phyloP scores from a whole-genome alignment of 1,140 invertebrate species.

The Chironomus tepperi region DNA sequence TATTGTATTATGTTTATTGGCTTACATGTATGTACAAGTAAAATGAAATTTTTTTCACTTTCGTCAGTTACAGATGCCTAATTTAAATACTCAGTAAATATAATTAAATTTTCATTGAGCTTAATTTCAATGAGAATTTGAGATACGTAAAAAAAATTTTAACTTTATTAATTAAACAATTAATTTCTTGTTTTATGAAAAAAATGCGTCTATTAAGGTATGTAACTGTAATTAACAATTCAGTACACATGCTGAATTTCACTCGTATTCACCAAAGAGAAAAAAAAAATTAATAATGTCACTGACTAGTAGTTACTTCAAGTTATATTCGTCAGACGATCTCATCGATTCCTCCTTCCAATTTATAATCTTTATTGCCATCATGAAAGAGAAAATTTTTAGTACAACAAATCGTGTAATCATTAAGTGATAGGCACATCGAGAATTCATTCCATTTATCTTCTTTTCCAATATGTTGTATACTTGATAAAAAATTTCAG shows the following conservation, averaged over 20 bases:
- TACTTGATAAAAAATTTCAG: conserved; percentile 21
- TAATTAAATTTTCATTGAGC: neutral
- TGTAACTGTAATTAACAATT: neutral
- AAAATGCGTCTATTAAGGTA: neutral
- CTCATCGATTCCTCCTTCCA: neutral
- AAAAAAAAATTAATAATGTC: neutral
- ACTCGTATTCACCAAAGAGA: neutral
- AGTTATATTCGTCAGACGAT: neutral
- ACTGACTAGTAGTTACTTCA: conserved; percentile 12
- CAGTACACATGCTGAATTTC: neutral
- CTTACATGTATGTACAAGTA: neutral
- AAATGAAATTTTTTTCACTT: neutral
- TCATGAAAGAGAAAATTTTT: neutral
- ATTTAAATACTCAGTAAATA: neutral
- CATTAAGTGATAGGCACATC: conserved; percentile 1
- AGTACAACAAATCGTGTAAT: no score
- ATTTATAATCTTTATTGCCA: neutral
- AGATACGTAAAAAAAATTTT: neutral
- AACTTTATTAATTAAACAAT: neutral
- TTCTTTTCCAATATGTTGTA: neutral
- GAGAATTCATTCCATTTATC: neutral
- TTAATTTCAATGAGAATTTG: neutral
- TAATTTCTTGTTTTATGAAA: neutral
- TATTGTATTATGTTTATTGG: neutral
- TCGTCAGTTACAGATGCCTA: neutral